Evolutionary conservation across 2,797 vertebrate species (phyloP), one percentile per base, ranked within the genome.

Genomic region (Sebastiscus albofasciatus): DNA sequence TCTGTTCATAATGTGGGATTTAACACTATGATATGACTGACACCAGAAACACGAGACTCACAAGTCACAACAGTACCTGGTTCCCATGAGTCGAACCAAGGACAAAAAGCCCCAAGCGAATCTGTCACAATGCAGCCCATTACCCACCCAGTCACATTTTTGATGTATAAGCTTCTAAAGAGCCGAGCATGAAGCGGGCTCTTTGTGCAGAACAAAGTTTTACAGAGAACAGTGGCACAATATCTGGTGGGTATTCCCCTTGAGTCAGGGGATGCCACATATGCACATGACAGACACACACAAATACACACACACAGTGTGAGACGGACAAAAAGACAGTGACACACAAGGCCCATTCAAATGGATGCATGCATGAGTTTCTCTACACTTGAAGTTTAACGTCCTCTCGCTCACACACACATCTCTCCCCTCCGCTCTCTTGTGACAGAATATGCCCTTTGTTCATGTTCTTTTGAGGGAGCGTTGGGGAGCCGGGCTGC

Each of bases 1-100:
- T 69, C 62, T 61, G 42, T 27, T 81, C 71, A 59, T 66, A 74
- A 65, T 80, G 71, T 80, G 83, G 77, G 80, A 89, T 84, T 81
- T 64, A 84, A 83, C 31, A 54, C 58, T 4, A 46, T 29, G 56
- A 88, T 77, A 88, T 72, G 67, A 82, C 82, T 77, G 87, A 90
- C 81, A 91, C 73, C 67, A 80, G 90, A 84, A 86, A 92, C 77
- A 79, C 20, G 80, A 93, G 31, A 84, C 85, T 60, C 82, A 67
- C 27, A 58, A 80, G 74, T 81, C 84, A 77, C 80, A 81, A 73
- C 66, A 74, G 66, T 79, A 82, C 77, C 89, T 87, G 73, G 82
- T 92, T 94, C 93, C 90, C 94, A 93, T 87, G 92, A 93, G 91
- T 91, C 84, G 83, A 89, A 88, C 72, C 86, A 77, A 92, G 89